These are phyloP conservation scores for Epizoanthus rinbou DNA, from an alignment of 92 coral and sea anemone species.

Conservation along the genomic window DNA sequence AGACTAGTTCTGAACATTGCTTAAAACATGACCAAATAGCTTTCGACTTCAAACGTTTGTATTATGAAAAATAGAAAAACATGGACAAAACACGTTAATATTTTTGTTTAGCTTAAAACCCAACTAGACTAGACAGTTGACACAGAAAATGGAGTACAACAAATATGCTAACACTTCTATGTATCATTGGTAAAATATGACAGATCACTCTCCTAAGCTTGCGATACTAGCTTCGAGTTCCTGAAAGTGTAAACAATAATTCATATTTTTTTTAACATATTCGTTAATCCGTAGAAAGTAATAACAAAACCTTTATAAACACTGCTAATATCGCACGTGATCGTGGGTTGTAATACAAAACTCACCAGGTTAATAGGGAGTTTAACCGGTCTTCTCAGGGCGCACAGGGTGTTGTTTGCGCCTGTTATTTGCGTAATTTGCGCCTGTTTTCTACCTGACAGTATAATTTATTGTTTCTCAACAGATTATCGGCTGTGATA, in stretches of 20 bases:
- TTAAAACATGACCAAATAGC: no score
- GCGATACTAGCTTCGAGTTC: background rate
- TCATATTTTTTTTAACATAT: conserved; percentile 14
- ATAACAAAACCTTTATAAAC: background rate
- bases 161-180: no score
- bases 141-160: no score
- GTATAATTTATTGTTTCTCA: background rate
- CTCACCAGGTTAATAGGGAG: background rate
- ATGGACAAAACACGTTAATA: no score
- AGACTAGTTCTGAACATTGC: no score
- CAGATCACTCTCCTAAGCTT: no score
- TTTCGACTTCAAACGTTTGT: no score
- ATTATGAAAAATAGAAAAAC: no score
- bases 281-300: conserved; percentile 1
- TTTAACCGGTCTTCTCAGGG: conserved; percentile 18
- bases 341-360: conserved; percentile 18
- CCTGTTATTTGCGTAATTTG: background rate
- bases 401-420: conserved; percentile 7
- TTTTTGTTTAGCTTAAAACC: no score
- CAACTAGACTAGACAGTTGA: no score
- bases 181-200: no score
- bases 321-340: background rate
- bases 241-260: background rate
- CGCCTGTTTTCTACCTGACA: background rate
- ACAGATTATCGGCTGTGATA: conserved; percentile 15